Conservation (phyloP, 64 coral and sea anemone species). For the Montipora sp. region DNA sequence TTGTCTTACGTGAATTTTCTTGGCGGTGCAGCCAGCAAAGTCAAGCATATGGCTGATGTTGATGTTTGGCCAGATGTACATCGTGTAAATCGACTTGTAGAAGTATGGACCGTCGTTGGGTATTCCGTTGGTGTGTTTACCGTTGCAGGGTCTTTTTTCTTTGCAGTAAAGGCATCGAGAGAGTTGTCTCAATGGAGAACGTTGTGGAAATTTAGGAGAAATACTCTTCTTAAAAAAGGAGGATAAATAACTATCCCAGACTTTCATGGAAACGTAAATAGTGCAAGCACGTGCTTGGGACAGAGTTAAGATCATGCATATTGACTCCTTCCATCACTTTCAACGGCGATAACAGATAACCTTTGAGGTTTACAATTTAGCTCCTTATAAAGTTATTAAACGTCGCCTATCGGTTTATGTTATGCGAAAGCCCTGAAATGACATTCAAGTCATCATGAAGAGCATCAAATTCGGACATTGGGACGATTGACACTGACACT, state of each 20-base stretch:
- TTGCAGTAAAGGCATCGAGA: conserved; percentile 54
- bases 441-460: no score
- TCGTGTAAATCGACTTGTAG: conserved; percentile 64
- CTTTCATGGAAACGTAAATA: neutral
- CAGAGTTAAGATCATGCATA: no score
- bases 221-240: neutral
- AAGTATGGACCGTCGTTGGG: conserved; percentile 66
- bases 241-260: neutral
- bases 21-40: conserved; percentile 42
- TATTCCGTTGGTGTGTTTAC: conserved; percentile 56
- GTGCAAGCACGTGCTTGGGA: no score
- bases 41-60: conserved; percentile 42
- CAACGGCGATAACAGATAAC: no score
- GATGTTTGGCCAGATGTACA: conserved; percentile 89
- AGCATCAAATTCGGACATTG: no score
- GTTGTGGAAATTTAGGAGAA: conserved; percentile 47
- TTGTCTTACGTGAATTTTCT: conserved; percentile 42
- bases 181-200: conserved; percentile 76
- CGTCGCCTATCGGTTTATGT: no score
- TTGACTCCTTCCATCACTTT: no score
- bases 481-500: no score
- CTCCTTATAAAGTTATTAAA: no score
- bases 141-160: conserved; percentile 60
- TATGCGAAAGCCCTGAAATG: no score
- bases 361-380: no score